Evolutionary conservation across 2,888 invertebrate genomes (phyloP), one percentile per base, ranked within the genome.

Genomic region (Julus scandinavius): DNA sequence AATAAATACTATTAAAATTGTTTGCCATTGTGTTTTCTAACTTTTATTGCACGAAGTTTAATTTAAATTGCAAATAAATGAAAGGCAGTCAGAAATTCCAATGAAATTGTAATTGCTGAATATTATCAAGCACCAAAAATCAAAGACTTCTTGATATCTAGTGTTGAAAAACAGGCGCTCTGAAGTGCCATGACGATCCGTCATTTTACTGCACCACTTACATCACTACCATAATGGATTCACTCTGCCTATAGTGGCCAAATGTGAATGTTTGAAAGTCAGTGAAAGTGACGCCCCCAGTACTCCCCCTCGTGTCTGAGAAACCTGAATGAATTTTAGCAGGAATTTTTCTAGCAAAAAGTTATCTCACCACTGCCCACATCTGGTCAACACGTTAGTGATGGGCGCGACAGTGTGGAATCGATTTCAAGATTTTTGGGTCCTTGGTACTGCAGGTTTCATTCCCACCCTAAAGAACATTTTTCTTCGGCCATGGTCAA

Each of bases 361-460:
- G 72, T 72, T 72, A 72, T 72, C 72, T 72, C 29, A 11, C 72
- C 7, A 72, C 20, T 5, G 72, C 72, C 29, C 72, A 72, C 72
- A 72, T 72, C 72, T 72, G 72, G 72, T 72, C 29, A 29, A 29
- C 72, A 11, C 20, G 72, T 72, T 72, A 72, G 72, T 72, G 7
- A 45, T 45, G 72, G 72, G 72, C 72, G 72, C 72, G 72, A 72
- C 72, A 72, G 7, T 72, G 20, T 72, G 72, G 72, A 72, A 72
- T 72, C 6, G 72, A 72, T 72, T 72, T 72, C 72, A 29, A 72
- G 72, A 29, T 72, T 72, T 45, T 63, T 17, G 58, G n/a, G 72
- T 7, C 72, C 29, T 29, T 13, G 29, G 7, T 63, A 54, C 15
- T 17, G 15, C 54, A 54, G 13, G 13, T 54, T 17, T 54, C 54